phyloP scores from a whole-genome alignment of 2,888 invertebrate genomes.

The Megaustenia siamemsis region DNA sequence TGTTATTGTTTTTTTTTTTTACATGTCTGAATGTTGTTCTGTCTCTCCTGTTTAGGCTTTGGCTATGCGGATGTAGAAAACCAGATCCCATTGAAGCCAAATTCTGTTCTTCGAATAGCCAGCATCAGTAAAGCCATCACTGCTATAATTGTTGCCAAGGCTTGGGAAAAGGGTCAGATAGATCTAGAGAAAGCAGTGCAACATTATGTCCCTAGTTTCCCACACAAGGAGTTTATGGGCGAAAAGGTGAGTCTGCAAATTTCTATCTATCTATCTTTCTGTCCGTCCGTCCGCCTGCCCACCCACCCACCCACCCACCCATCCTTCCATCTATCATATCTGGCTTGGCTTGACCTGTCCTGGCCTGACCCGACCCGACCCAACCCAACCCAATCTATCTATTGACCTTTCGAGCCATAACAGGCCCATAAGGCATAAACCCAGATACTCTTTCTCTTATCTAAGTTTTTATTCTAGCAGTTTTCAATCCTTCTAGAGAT shows the following conservation, averaged over 20 bases:
- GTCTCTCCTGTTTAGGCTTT: slow-evolving; percentile 73
- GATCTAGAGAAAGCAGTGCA: slow-evolving; percentile 82
- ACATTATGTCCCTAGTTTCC: slow-evolving; percentile 82
- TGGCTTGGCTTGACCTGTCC: too few species aligned
- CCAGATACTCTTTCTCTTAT: too few species aligned
- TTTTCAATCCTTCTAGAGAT: too few species aligned
- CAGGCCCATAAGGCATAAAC: too few species aligned
- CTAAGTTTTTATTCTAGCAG: too few species aligned
- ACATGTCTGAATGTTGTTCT: not conserved
- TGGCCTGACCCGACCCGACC: too few species aligned
- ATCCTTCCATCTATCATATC: too few species aligned
- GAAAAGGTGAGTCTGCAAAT: slow-evolving; percentile 76
- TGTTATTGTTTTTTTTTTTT: not conserved
- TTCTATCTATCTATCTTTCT: not conserved
- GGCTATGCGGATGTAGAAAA: slow-evolving; percentile 83
- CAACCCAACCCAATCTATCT: too few species aligned
- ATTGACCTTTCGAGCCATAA: too few species aligned
- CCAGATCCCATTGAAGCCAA: slow-evolving; percentile 78
- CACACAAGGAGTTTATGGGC: slow-evolving; percentile 81
- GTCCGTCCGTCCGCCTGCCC: not conserved
- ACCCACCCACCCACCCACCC: too few species aligned
- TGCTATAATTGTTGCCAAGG: slow-evolving; percentile 82
- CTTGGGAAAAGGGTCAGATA: slow-evolving; percentile 82
- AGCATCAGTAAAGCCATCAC: slow-evolving; percentile 84
- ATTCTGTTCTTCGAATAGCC: slow-evolving; percentile 83